Evolutionary conservation across 2,113 vertebrate genomes (phyloP).

Genomic region (Glareola pratincola): DNA sequence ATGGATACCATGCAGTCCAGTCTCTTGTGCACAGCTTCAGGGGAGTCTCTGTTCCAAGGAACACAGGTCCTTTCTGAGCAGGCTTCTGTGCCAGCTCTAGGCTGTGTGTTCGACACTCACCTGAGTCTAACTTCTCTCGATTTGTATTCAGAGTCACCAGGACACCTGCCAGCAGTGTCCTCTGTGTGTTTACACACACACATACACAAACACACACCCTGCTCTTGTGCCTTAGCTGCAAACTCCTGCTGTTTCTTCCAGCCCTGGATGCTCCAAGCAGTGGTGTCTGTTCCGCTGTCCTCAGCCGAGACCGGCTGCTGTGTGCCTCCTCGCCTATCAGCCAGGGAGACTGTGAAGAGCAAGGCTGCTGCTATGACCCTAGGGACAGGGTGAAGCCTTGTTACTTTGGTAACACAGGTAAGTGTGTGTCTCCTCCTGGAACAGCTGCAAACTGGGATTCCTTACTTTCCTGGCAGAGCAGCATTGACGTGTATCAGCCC

Average conservation of each 20-base stretch:
- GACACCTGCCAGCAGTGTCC: not conserved
- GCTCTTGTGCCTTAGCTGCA: not conserved
- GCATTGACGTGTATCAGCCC: not conserved
- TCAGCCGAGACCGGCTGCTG: not conserved
- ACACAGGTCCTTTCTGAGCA: not conserved
- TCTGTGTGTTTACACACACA: not conserved
- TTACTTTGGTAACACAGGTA: slow-evolving; percentile 70
- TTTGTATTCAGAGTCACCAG: not conserved
- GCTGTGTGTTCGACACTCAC: not conserved
- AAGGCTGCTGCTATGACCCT: slow-evolving; percentile 58
- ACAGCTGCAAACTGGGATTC: too few relatives aligned
- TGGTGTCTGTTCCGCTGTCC: slow-evolving; percentile 6
- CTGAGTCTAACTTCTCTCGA: not conserved
- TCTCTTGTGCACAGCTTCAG: not conserved
- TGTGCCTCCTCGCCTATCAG: not conserved
- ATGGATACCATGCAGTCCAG: not conserved
- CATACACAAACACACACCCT: too few relatives aligned
- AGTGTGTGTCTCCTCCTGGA: not conserved
- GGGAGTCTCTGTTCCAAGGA: not conserved
- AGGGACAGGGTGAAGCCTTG: slow-evolving; percentile 38
- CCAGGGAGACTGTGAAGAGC: not conserved
- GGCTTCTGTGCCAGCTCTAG: not conserved
- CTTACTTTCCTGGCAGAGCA: not conserved
- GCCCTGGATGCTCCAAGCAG: not conserved
- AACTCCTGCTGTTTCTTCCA: not conserved